Conservation (phyloP, 2,113 vertebrate genomes). For the Anoura caudifer region DNA sequence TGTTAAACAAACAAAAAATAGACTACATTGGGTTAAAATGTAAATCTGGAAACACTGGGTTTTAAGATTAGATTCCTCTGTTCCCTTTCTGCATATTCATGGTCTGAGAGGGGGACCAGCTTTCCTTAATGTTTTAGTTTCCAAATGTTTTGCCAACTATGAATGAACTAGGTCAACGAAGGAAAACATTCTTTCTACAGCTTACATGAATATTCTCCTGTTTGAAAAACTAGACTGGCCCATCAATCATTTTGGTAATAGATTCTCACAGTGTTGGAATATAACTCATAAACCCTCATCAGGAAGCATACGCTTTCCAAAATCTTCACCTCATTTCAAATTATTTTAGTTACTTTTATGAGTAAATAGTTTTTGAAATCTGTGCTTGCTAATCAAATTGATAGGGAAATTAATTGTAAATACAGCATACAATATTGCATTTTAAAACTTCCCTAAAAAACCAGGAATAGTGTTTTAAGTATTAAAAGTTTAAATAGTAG, state of each 20-base stretch:
- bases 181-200: constrained; percentile 56
- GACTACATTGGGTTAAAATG: background rate
- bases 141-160: constrained; percentile 53
- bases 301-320: constrained; percentile 32
- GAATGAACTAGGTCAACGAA: constrained; percentile 52
- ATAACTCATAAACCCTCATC: constrained; percentile 4
- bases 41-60: background rate
- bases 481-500: background rate
- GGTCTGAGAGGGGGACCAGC: constrained; percentile 14
- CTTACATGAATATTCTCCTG: constrained; percentile 53
- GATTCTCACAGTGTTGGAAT: constrained; percentile 15
- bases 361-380: background rate
- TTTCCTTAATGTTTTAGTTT: constrained; percentile 51
- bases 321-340: constrained; percentile 42
- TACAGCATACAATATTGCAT: background rate
- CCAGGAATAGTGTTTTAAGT: background rate
- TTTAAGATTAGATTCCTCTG: constrained; percentile 34
- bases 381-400: background rate
- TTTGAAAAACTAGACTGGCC: constrained; percentile 48
- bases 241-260: constrained; percentile 56
- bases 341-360: background rate
- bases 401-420: background rate
- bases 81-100: constrained; percentile 48
- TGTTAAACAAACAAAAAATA: background rate
- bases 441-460: constrained; percentile 3